A percentile compares a stretch with the other conserved stretches of the same genome.
phyloP scores from a whole-genome alignment of 2,888 invertebrate genomes.

The Eurytoma adleriae region DNA sequence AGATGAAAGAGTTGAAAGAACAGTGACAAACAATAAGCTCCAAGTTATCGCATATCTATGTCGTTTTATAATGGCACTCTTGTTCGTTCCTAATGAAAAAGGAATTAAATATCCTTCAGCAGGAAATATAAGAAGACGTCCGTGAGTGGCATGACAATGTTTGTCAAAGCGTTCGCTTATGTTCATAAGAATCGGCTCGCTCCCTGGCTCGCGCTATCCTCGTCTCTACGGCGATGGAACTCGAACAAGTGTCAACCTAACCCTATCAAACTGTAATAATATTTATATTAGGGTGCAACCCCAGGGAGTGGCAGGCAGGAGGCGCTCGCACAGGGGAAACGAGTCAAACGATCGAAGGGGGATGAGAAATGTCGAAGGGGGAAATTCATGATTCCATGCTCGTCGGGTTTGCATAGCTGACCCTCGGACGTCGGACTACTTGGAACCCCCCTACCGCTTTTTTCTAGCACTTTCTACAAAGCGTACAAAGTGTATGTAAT shows the following conservation, averaged over 20 bases:
- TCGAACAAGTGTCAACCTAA: constrained; percentile 73
- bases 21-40: constrained; percentile 16
- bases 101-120: constrained; percentile 57
- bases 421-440: too few species aligned
- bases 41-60: constrained; percentile 40
- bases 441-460: too few species aligned
- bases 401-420: constrained; percentile 5
- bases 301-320: constrained; percentile 62
- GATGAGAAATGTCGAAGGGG: constrained; percentile 27
- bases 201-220: background rate
- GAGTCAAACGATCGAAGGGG: constrained; percentile 40
- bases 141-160: background rate
- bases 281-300: constrained; percentile 74
- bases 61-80: background rate
- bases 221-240: constrained; percentile 18
- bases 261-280: constrained; percentile 76
- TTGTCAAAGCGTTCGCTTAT: background rate
- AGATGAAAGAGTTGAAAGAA: constrained; percentile 32
- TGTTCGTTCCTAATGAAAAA: constrained; percentile 68
- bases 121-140: background rate
- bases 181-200: background rate
- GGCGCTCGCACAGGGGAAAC: constrained; percentile 12
- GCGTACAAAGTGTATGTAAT: too few species aligned
- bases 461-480: too few species aligned
- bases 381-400: constrained; percentile 38